A percentile compares a stretch with the other conserved stretches of the same genome.
Conservation (phyloP, 37 sponge, comb jelly and placozoan genomes). For the Beroe forskalii region DNA sequence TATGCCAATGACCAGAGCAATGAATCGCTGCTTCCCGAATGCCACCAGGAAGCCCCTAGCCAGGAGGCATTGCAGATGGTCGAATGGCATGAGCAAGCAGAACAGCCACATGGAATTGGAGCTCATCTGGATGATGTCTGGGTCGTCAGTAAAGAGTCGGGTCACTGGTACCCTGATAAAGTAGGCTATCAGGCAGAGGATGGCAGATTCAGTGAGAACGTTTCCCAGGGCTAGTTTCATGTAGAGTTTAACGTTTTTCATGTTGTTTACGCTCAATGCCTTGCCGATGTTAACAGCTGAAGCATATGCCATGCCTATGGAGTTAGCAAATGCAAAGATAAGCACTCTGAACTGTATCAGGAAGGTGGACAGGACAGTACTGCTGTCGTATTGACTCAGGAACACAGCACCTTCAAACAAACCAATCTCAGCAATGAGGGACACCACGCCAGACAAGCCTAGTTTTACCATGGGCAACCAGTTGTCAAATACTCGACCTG, state of each 20-base stretch:
- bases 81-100: not conserved
- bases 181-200: not conserved
- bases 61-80: constrained; percentile 33
- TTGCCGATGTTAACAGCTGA: constrained; percentile 13
- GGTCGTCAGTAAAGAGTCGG: not conserved
- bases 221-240: not conserved
- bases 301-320: not conserved
- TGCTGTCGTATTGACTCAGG: not conserved
- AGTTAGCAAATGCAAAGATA: not conserved
- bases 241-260: not conserved
- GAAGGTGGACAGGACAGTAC: not conserved
- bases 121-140: not conserved
- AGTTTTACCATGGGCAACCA: constrained; percentile 39
- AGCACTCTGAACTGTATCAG: constrained; percentile 7
- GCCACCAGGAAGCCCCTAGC: not conserved
- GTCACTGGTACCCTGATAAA: not conserved
- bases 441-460: not conserved
- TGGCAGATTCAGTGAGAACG: not conserved
- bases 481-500: not conserved
- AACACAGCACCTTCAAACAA: constrained; percentile 9
- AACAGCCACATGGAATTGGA: constrained; percentile 2
- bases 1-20: not conserved
- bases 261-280: not conserved
- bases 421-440: constrained; percentile 7
- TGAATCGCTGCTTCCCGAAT: constrained; percentile 22